phyloP scores from a whole-genome alignment of 2,888 invertebrate genomes.

The Tridacna gigas region DNA sequence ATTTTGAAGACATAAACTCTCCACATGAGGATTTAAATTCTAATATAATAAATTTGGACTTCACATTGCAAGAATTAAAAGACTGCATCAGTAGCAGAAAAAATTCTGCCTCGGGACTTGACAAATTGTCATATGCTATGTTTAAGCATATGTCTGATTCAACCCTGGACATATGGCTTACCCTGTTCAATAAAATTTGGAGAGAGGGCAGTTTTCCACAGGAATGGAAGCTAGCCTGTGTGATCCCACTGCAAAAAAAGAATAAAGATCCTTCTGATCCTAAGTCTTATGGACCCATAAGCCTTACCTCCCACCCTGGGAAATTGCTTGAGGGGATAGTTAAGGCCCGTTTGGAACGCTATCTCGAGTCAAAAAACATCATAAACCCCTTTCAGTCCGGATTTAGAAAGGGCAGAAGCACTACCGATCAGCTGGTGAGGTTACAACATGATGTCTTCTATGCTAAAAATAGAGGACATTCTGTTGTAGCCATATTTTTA shows the following conservation, averaged over 20 bases:
- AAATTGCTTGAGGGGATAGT: slow-evolving; percentile 35
- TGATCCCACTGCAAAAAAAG: slow-evolving; percentile 30
- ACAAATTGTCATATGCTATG: slow-evolving; percentile 21
- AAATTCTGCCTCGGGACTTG: slow-evolving; percentile 15
- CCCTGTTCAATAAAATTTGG: slow-evolving; percentile 16
- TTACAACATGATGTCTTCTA: slow-evolving; percentile 21
- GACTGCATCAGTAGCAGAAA: slow-evolving; percentile 6
- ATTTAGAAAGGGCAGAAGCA: slow-evolving; percentile 20
- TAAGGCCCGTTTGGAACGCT: slow-evolving; percentile 10
- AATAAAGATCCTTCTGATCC: slow-evolving; percentile 20
- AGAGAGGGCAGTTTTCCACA: not conserved
- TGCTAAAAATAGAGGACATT: not conserved
- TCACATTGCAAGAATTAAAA: slow-evolving; percentile 22
- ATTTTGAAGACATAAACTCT: not conserved
- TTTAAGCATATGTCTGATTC: slow-evolving; percentile 1
- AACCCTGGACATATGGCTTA: not conserved
- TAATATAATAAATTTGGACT: slow-evolving; percentile 11
- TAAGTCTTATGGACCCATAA: slow-evolving; percentile 33
- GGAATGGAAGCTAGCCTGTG: slow-evolving; percentile 32
- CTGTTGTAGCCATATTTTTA: slow-evolving; percentile 23
- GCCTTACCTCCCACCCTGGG: slow-evolving; percentile 38
- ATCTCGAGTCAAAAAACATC: slow-evolving; percentile 23
- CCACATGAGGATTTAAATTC: not conserved
- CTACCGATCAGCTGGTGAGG: slow-evolving; percentile 21
- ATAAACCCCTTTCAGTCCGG: slow-evolving; percentile 29